Base-by-base conservation (phyloP, 2,797 vertebrate species). In the Urosaurus nigricauda region DNA sequence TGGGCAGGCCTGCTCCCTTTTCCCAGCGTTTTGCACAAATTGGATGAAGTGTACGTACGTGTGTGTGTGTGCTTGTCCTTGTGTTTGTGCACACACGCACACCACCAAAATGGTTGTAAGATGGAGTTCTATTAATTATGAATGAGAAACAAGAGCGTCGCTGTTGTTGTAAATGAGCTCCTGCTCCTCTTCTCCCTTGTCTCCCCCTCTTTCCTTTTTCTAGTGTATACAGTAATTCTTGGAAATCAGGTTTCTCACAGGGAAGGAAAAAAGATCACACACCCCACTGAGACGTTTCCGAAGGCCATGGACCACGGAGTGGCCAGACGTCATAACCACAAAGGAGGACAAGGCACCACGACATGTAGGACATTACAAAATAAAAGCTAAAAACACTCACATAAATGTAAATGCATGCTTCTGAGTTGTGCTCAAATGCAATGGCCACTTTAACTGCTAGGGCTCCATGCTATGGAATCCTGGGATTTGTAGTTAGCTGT, bases 151-250 rank as follows among this genome's bases (percentile, higher is more conserved):
- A 75, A 83, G 83, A 37, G 71, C 37, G 84, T 56, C 51, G 84
- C 60, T 7, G 47, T 71, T 58, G 79, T 65, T 84, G 88, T 63
- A 88, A 79, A 63, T 56, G 4, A 89, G 87, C 19, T 74, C 79
- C 70, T 51, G 73, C 51, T 53, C 47, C 24, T 26, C 9, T 11
- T 70, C 63, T 6, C 9, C 60, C 70, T 47, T 65, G 12, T 19
- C 65, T 32, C 26, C 24, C 14, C 35, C 43, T 32, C 8, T 21
- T 24, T 24, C 78, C 13, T 73, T 53, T 58, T 60, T 37, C 78
- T 58, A 80, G 63, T 21, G 35, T 37, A 63, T 74, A 75, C 53
- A 51, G 43, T 43, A 43, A 43, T 43, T 26, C 26, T n/a, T 40
- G 56, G 87, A 56, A 85, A 85, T 13, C 1, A 85, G 77, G 56